phyloP scores from a whole-genome alignment of 2,888 invertebrate genomes.

The Lycocerus yunnanus region DNA sequence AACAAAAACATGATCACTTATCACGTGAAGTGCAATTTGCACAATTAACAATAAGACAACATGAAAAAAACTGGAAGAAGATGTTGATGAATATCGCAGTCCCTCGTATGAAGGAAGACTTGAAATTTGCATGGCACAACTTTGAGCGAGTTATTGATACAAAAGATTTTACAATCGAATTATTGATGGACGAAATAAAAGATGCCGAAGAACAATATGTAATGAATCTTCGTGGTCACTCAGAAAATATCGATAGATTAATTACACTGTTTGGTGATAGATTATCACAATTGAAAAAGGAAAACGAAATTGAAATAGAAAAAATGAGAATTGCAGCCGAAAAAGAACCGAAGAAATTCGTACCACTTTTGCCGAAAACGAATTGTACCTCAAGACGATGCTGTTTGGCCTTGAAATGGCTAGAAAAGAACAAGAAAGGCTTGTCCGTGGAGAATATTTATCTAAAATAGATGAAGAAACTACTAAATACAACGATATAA shows the following conservation, averaged over 20 bases:
- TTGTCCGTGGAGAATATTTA: constrained; percentile 47
- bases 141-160: constrained; percentile 57
- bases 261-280: constrained; percentile 48
- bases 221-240: constrained; percentile 49
- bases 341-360: constrained; percentile 55
- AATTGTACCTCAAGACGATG: constrained; percentile 57
- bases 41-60: constrained; percentile 44
- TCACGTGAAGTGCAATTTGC: constrained; percentile 52
- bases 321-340: constrained; percentile 55
- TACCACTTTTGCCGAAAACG: constrained; percentile 54
- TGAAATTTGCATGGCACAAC: constrained; percentile 54
- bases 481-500: constrained; percentile 39
- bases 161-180: constrained; percentile 54
- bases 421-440: constrained; percentile 45
- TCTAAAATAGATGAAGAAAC: constrained; percentile 48
- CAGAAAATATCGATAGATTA: constrained; percentile 51
- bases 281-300: constrained; percentile 46
- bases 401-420: constrained; percentile 59
- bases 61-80: constrained; percentile 52
- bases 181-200: constrained; percentile 53
- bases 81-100: constrained; percentile 52
- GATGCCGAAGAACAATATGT: constrained; percentile 54
- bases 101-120: constrained; percentile 52
- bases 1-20: constrained; percentile 47
- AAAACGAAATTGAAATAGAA: constrained; percentile 44